Evolutionary conservation across 2,888 invertebrate species (phyloP).

Genomic region (Conistra vaccinii): DNA sequence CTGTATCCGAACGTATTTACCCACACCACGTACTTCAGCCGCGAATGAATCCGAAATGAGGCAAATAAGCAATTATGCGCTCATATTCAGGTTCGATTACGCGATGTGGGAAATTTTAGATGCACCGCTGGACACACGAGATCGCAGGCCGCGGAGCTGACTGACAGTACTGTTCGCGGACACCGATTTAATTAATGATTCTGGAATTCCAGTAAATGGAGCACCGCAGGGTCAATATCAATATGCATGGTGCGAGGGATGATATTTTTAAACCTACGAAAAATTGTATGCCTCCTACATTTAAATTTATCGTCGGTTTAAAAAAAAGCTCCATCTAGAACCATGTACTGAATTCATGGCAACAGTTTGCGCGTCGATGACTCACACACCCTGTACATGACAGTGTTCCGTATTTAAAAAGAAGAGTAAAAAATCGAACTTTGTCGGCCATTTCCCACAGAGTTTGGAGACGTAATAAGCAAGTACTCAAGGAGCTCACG

Average conservation of each 20-base stretch:
- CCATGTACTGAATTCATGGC: too few relatives aligned
- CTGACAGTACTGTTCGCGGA: slow-evolving; percentile 55
- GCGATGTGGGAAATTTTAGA: slow-evolving; percentile 82
- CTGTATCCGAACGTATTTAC: slow-evolving; percentile 65
- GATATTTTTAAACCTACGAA: not conserved
- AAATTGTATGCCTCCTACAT: not conserved
- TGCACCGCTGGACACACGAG: slow-evolving; percentile 73
- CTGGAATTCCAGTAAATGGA: slow-evolving; percentile 49
- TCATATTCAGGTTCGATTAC: slow-evolving; percentile 86
- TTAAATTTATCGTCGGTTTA: not conserved
- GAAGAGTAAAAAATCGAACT: slow-evolving; percentile 22
- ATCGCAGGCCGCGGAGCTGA: slow-evolving; percentile 53
- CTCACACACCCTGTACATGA: not conserved
- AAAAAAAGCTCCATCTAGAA: not conserved
- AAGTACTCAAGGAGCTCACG: slow-evolving; percentile 36
- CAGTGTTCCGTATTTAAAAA: slow-evolving; percentile 19
- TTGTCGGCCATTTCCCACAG: slow-evolving; percentile 11
- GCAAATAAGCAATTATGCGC: slow-evolving; percentile 89
- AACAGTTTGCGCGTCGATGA: not conserved
- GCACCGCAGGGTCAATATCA: slow-evolving; percentile 30
- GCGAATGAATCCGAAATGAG: slow-evolving; percentile 86
- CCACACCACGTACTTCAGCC: slow-evolving; percentile 72
- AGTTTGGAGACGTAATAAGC: slow-evolving; percentile 32
- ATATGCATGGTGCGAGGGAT: slow-evolving; percentile 1
- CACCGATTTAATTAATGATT: slow-evolving; percentile 62